These are phyloP conservation scores for Fragum fragum DNA, from an alignment of 2,888 invertebrate genomes.

Conservation along the genomic window DNA sequence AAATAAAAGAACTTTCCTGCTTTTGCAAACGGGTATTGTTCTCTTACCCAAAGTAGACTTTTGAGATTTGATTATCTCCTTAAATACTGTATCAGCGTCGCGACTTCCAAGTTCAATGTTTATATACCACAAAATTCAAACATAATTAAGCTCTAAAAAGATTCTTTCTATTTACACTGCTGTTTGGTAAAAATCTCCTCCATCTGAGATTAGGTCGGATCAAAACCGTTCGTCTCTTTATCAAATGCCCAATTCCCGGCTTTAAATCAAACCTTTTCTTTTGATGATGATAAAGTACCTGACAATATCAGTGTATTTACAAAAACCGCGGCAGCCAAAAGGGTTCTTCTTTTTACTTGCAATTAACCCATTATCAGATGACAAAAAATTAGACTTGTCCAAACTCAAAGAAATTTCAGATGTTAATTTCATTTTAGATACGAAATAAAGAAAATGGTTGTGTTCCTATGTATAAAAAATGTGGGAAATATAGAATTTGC, in stretches of 20 bases:
- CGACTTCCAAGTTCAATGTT: constrained; percentile 23
- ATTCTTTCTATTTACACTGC: constrained; percentile 65
- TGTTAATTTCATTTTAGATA: too few relatives aligned
- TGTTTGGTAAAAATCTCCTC: constrained; percentile 48
- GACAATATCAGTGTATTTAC: constrained; percentile 53
- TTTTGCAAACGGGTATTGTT: too few relatives aligned
- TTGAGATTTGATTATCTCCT: background rate
- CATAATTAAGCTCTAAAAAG: constrained; percentile 67
- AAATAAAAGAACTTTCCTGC: too few relatives aligned
- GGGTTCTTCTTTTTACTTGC: too few relatives aligned
- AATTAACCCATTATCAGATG: too few relatives aligned
- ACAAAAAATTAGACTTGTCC: too few relatives aligned
- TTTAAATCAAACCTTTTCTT: constrained; percentile 59
- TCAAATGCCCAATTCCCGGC: constrained; percentile 45
- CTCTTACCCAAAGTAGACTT: too few relatives aligned
- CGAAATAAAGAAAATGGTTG: too few relatives aligned
- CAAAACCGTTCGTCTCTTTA: constrained; percentile 41
- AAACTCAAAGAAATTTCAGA: too few relatives aligned
- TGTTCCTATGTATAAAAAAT: too few relatives aligned
- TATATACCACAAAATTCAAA: constrained; percentile 56
- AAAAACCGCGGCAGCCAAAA: background rate
- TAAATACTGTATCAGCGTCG: background rate
- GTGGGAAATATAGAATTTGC: too few relatives aligned
- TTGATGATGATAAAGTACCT: constrained; percentile 60
- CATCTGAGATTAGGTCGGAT: constrained; percentile 57